Conservation (phyloP, 1,140 invertebrate genomes). For the Drosophila busckii region DNA sequence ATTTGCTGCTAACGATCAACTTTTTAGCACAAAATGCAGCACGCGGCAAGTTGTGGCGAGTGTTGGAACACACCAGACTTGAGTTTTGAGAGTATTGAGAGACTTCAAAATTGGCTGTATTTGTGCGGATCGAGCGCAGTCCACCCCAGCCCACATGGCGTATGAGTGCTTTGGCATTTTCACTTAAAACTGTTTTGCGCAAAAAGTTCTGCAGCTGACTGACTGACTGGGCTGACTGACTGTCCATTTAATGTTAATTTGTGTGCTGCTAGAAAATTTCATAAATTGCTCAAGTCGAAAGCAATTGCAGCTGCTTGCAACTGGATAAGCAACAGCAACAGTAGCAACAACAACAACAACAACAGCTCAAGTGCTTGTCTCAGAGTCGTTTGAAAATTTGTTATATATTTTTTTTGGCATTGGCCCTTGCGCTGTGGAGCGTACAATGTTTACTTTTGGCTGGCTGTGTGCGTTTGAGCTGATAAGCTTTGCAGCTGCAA, state of each 20-base stretch:
- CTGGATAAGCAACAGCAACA: constrained; percentile 28
- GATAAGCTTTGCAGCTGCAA: constrained; percentile 57
- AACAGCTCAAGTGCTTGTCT: constrained; percentile 11
- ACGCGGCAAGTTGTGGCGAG: constrained; percentile 11
- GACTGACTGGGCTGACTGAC: constrained; percentile 9
- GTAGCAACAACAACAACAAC: neutral
- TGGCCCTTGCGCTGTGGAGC: neutral
- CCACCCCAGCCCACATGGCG: constrained; percentile 15
- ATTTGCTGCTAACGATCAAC: constrained; percentile 66
- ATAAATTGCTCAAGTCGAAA: constrained; percentile 9
- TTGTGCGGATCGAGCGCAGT: constrained; percentile 27
- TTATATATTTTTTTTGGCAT: neutral
- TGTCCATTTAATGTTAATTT: constrained; percentile 49
- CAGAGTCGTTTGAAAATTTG: constrained; percentile 10
- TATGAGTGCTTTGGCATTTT: constrained; percentile 35
- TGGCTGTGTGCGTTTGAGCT: constrained; percentile 40
- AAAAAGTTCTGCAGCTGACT: constrained; percentile 8
- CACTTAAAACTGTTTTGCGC: constrained; percentile 34
- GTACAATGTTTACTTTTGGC: constrained; percentile 32
- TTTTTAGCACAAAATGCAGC: constrained; percentile 25
- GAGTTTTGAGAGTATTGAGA: neutral
- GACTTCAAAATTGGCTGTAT: constrained; percentile 57
- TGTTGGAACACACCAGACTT: constrained; percentile 1
- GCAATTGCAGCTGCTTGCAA: constrained; percentile 7
- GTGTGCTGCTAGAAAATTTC: constrained; percentile 27